phyloP scores from a whole-genome alignment of 2,797 vertebrate species.

The Sparidentex hasta region DNA sequence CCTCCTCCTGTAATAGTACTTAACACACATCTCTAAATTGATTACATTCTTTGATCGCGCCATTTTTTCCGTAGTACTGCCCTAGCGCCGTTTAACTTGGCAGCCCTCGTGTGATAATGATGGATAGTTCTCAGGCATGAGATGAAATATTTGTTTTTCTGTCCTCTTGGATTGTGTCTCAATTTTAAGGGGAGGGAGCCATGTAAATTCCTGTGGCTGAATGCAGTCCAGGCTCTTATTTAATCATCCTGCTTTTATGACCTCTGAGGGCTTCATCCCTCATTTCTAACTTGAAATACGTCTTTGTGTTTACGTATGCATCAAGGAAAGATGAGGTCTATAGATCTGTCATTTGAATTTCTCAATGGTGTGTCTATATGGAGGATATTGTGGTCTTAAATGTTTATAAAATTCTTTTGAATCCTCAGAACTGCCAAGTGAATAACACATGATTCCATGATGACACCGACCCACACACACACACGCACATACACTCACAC shows the following conservation, averaged over 20 bases:
- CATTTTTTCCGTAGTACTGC: constrained; percentile 44
- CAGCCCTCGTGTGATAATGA: constrained; percentile 69
- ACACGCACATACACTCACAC: neutral
- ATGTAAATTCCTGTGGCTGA: constrained; percentile 75
- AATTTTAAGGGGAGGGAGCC: constrained; percentile 62
- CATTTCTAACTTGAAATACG: constrained; percentile 52
- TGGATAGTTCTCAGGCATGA: constrained; percentile 65
- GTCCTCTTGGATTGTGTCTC: constrained; percentile 72
- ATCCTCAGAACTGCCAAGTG: constrained; percentile 65
- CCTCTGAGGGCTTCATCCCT: constrained; percentile 58
- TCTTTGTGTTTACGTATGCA: constrained; percentile 34
- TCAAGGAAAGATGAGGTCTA: constrained; percentile 23
- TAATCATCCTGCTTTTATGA: constrained; percentile 71
- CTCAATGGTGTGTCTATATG: constrained; percentile 7
- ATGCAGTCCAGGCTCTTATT: constrained; percentile 55
- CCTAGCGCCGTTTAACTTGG: constrained; percentile 73
- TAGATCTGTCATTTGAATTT: constrained; percentile 58
- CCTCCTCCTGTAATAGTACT: constrained; percentile 67
- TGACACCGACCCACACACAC: neutral
- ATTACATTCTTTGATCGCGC: constrained; percentile 70
- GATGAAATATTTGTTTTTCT: constrained; percentile 81
- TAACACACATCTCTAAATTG: constrained; percentile 70
- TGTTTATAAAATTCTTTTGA: constrained; percentile 47
- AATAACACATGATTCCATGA: constrained; percentile 48
- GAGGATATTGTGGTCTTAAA: constrained; percentile 47